These are phyloP conservation scores for Philotrypesis tridentata DNA, from an alignment of 1,140 invertebrate species.

Conservation along the genomic window DNA sequence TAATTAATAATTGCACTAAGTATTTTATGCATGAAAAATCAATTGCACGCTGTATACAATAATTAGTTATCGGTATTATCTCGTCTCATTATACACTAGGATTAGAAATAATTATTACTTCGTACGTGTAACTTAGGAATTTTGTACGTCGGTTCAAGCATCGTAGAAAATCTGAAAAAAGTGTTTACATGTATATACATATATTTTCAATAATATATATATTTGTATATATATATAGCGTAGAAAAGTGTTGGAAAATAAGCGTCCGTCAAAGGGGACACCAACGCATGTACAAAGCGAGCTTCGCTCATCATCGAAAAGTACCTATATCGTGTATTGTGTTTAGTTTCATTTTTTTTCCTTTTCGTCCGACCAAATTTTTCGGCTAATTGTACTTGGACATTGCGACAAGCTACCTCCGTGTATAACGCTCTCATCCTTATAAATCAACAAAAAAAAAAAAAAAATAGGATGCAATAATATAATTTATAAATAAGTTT, in stretches of 20 bases:
- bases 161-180: constrained; percentile 38
- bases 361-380: not conserved
- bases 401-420: not conserved
- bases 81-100: constrained; percentile 13
- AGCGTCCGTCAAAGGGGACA: constrained; percentile 12
- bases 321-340: not conserved
- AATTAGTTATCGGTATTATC: not conserved
- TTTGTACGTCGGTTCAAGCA: constrained; percentile 44
- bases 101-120: constrained; percentile 37
- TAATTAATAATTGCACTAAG: constrained; percentile 44
- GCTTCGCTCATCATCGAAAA: constrained; percentile 5
- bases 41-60: constrained; percentile 43
- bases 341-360: constrained; percentile 1
- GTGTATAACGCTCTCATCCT: not conserved
- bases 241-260: constrained; percentile 36
- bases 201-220: not conserved
- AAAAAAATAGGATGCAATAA: constrained; percentile 44
- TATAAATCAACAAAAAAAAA: no score
- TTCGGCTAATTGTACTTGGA: not conserved
- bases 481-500: constrained; percentile 47
- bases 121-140: constrained; percentile 20
- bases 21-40: constrained; percentile 43
- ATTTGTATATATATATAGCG: constrained; percentile 26
- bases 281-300: constrained; percentile 30
- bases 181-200: constrained; percentile 25